Percentiles rank a stretch among this genome's conserved stretches.
phyloP scores from a whole-genome alignment of 53 echinoderm and acorn worm genomes.

The Astropecten irregularis region DNA sequence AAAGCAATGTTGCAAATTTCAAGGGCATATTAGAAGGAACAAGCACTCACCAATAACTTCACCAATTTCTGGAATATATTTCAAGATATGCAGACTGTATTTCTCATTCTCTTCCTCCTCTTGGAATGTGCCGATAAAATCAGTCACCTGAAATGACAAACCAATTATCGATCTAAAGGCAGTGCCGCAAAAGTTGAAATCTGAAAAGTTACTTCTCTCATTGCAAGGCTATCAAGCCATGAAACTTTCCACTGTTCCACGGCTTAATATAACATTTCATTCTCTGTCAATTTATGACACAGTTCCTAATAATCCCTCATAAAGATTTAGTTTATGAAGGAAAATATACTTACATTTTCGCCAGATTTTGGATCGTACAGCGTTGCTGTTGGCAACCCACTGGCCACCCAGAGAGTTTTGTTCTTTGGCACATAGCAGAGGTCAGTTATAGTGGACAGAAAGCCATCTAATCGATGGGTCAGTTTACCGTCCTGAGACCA shows the following conservation, averaged over 20 bases:
- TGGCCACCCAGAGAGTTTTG: slow-evolving; percentile 95
- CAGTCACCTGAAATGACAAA: slow-evolving; percentile 73
- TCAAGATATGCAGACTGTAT: slow-evolving; percentile 92
- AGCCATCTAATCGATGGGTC: slow-evolving; percentile 94
- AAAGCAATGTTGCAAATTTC: too few relatives aligned
- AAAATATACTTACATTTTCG: slow-evolving; percentile 93
- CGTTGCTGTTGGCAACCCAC: slow-evolving; percentile 76
- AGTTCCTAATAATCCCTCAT: too few relatives aligned
- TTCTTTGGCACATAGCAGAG: slow-evolving; percentile 95
- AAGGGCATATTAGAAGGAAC: too few relatives aligned
- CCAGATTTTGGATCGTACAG: slow-evolving; percentile 95
- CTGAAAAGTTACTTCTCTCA: too few relatives aligned
- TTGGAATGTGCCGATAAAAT: slow-evolving; percentile 97
- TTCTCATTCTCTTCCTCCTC: slow-evolving; percentile 89
- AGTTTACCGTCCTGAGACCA: slow-evolving; percentile 99
- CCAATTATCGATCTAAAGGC: background rate
- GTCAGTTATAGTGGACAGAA: slow-evolving; percentile 87
- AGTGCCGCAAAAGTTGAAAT: background rate
- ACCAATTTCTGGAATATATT: slow-evolving; percentile 88
- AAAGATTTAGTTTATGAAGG: too few relatives aligned
- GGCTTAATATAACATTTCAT: too few relatives aligned
- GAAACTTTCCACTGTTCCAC: too few relatives aligned
- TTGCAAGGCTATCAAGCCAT: too few relatives aligned
- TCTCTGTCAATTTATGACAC: too few relatives aligned
- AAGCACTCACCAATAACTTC: slow-evolving; percentile 88